These are phyloP conservation scores for Pseudoatta argentina DNA, from an alignment of 1,140 invertebrate genomes.

Conservation along the genomic window DNA sequence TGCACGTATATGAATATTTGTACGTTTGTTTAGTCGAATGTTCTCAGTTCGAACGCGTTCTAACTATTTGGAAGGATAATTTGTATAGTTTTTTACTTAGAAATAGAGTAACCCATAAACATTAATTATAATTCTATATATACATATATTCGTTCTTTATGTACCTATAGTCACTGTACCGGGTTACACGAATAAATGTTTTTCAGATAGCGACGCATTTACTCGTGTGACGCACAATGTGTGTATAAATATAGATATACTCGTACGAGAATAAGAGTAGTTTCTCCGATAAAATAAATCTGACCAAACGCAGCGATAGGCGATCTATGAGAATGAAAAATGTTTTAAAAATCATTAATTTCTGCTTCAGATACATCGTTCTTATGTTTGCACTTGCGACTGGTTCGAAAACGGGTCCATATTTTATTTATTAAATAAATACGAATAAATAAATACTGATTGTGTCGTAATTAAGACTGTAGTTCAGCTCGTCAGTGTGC, in stretches of 20 bases:
- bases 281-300: conserved; percentile 51
- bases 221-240: conserved; percentile 14
- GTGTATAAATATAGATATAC: conserved; percentile 59
- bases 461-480: conserved; percentile 52
- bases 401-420: conserved; percentile 81
- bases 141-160: conserved; percentile 34
- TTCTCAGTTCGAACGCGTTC: neutral
- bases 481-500: conserved; percentile 44
- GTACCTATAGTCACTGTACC: conserved; percentile 13
- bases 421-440: conserved; percentile 58
- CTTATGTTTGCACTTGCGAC: conserved; percentile 50
- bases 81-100: neutral
- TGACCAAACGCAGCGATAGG: conserved; percentile 62
- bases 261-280: conserved; percentile 40
- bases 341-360: conserved; percentile 42
- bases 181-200: neutral
- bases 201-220: neutral
- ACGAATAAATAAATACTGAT: conserved; percentile 61
- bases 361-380: conserved; percentile 21
- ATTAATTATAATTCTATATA: neutral
- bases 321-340: conserved; percentile 10
- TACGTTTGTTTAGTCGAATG: neutral
- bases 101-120: neutral
- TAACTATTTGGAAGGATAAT: neutral
- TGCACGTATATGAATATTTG: neutral